A percentile compares a stretch with the other conserved stretches of the same genome.
Conservation (phyloP, 1,140 invertebrate species). For the Gonatopus flavifemur region DNA sequence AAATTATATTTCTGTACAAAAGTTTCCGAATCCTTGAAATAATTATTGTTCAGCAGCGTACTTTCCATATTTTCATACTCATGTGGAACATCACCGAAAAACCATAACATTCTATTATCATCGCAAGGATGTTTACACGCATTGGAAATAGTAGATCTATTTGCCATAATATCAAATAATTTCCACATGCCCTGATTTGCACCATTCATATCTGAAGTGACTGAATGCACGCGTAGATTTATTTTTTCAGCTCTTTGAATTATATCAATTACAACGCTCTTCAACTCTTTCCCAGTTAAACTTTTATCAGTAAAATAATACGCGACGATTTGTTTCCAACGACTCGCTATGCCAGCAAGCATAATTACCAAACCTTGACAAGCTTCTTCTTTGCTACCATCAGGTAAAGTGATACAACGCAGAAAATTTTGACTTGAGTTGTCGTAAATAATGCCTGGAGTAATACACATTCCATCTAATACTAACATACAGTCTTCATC, state of each 20-base stretch:
- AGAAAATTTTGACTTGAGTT: conserved; percentile 1
- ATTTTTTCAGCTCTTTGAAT: conserved; percentile 5
- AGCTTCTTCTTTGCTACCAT: neutral
- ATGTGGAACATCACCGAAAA: conserved; percentile 9
- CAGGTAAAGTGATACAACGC: conserved; percentile 8
- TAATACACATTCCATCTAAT: conserved; percentile 16
- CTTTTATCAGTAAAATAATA: conserved; percentile 3
- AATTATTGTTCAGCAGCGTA: conserved; percentile 8
- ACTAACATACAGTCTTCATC: conserved; percentile 15
- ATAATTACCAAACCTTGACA: conserved; percentile 9
- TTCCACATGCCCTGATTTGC: conserved; percentile 4
- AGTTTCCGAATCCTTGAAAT: neutral
- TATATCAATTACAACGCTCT: neutral
- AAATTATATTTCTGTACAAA: conserved; percentile 10
- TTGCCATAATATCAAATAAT: conserved; percentile 4
- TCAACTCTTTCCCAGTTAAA: neutral
- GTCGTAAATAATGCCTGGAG: neutral
- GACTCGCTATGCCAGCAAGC: conserved; percentile 4
- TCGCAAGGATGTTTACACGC: conserved; percentile 10
- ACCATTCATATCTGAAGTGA: conserved; percentile 11
- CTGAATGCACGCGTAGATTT: neutral
- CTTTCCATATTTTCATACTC: conserved; percentile 7
- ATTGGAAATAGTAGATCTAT: conserved; percentile 5
- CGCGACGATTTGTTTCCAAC: conserved; percentile 11
- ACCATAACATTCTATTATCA: conserved; percentile 3